A percentile compares a stretch with the other conserved stretches of the same genome.
These are phyloP conservation scores for Pachyrhynchus sulphureomaculatus DNA, from an alignment of 1,140 invertebrate genomes.

Conservation along the genomic window DNA sequence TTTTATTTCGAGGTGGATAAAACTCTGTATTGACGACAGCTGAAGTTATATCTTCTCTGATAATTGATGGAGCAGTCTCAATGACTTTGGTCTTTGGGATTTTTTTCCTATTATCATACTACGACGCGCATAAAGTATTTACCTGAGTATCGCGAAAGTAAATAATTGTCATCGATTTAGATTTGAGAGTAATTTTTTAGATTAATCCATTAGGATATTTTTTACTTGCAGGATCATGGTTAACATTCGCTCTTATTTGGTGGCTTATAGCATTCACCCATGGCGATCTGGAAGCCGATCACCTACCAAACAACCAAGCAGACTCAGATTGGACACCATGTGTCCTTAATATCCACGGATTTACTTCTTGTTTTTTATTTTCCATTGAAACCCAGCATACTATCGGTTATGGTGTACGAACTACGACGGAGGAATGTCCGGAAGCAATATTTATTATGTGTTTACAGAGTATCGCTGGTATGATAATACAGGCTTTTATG, in stretches of 20 bases:
- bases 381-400: constrained; percentile 94
- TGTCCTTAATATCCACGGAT: constrained; percentile 76
- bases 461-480: constrained; percentile 91
- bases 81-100: no score
- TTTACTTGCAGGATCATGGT: constrained; percentile 82
- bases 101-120: no score
- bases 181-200: no score
- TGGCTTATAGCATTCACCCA: constrained; percentile 93
- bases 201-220: background rate
- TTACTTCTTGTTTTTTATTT: constrained; percentile 88
- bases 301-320: constrained; percentile 66
- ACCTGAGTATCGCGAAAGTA: no score
- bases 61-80: no score
- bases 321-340: constrained; percentile 80
- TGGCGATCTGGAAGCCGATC: constrained; percentile 80
- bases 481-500: constrained; percentile 77
- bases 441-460: constrained; percentile 97
- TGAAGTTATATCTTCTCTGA: no score
- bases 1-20: no score
- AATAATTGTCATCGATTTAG: no score
- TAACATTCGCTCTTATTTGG: constrained; percentile 89
- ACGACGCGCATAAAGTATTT: no score
- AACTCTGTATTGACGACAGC: no score
- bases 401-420: constrained; percentile 71
- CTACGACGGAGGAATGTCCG: constrained; percentile 92